Evolutionary conservation across 1,140 invertebrate genomes (phyloP).

Genomic region (Oncopodura yosiiana): DNA sequence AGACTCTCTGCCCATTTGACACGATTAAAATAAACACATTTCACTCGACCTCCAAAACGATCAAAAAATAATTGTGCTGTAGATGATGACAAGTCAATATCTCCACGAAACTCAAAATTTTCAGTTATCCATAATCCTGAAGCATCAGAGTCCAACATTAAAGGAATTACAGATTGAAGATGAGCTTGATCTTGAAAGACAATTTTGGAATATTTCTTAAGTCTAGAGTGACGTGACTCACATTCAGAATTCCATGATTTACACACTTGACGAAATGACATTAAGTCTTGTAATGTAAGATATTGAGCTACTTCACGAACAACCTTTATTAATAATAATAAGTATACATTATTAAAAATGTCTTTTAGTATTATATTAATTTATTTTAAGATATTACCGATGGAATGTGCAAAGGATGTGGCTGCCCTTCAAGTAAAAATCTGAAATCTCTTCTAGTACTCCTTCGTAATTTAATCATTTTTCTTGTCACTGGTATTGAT

Average conservation of each 20-base stretch:
- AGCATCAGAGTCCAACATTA: neutral
- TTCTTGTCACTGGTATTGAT: too few relatives aligned
- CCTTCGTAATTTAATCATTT: conserved; percentile 3
- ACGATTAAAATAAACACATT: conserved; percentile 18
- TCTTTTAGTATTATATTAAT: neutral
- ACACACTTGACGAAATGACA: conserved; percentile 17
- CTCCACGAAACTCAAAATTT: conserved; percentile 20
- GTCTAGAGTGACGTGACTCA: neutral
- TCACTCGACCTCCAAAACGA: conserved; percentile 5
- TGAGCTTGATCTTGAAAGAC: conserved; percentile 3
- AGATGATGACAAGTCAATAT: conserved; percentile 8
- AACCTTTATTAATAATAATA: conserved; percentile 7
- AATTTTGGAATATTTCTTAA: conserved; percentile 11
- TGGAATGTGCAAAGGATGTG: conserved; percentile 22
- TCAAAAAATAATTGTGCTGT: conserved; percentile 12
- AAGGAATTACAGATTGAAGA: neutral
- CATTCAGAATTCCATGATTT: conserved; percentile 15
- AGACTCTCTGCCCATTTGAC: conserved; percentile 17
- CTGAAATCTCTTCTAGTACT: conserved; percentile 11
- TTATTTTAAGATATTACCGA: neutral
- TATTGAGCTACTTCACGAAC: conserved; percentile 13
- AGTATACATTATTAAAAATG: neutral
- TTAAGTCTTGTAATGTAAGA: conserved; percentile 12
- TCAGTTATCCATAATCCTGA: neutral
- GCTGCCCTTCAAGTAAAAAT: conserved; percentile 23